phyloP scores from a whole-genome alignment of 37 sponge, comb jelly and placozoan species.

The Axinella damicornis region DNA sequence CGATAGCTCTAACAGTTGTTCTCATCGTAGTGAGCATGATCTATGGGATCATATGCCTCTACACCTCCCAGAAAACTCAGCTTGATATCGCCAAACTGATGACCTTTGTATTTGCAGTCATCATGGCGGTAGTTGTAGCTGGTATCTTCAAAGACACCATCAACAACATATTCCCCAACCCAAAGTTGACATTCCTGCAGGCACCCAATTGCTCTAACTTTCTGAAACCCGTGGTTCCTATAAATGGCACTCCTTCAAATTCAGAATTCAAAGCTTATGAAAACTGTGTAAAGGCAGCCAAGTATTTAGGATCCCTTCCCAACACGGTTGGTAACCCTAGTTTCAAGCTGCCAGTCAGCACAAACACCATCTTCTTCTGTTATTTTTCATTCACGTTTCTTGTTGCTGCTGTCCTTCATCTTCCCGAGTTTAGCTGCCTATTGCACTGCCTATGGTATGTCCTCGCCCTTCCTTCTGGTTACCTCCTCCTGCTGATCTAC shows the following conservation, averaged over 20 bases:
- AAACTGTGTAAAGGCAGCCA: not conserved
- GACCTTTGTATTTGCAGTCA: conserved; percentile 77
- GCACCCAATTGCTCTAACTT: not conserved
- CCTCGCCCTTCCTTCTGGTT: conserved; percentile 87
- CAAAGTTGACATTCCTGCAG: not conserved
- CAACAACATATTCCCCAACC: conserved; percentile 15
- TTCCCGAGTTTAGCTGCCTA: conserved; percentile 51
- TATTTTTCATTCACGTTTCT: conserved; percentile 50
- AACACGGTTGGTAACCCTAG: not conserved
- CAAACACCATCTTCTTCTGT: conserved; percentile 53
- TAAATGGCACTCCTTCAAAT: not conserved
- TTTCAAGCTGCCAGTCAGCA: conserved; percentile 19
- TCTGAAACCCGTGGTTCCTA: not conserved
- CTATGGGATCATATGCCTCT: conserved; percentile 69
- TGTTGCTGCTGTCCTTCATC: conserved; percentile 78
- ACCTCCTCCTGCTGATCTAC: conserved; percentile 87
- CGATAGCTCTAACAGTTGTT: not conserved
- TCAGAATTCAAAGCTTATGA: not conserved
- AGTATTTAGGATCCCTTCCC: not conserved
- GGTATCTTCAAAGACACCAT: conserved; percentile 56
- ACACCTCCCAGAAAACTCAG: conserved; percentile 55
- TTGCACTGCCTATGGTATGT: conserved; percentile 86
- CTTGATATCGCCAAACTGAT: conserved; percentile 71
- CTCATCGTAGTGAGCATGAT: conserved; percentile 35
- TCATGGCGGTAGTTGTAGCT: conserved; percentile 76